Base-by-base conservation (phyloP, 2,888 invertebrate genomes). In the Suillia variegata region DNA sequence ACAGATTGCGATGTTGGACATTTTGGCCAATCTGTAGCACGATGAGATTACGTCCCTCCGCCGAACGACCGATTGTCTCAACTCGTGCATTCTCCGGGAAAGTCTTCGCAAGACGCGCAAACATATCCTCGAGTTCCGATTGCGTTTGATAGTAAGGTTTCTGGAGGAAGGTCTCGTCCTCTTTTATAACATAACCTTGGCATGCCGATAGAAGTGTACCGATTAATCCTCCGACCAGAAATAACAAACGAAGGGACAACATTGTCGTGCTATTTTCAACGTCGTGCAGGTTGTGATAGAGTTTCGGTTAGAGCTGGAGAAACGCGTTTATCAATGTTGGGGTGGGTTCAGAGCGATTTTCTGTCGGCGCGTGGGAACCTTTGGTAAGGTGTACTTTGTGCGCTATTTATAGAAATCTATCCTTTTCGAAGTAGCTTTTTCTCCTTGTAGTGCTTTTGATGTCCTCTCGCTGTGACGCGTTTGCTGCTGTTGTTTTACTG, bases 41-140 rank as follows among this genome's bases (percentile, higher is more conserved):
- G 84, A 93, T 87, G 59, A 99, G 82, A 64, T 93, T 89, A 13
- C 93, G 85, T 31, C 89, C 90, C 80, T 92, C 86, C 0, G 92
- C 89, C 0, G 95, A 94, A 75, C 91, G 88, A 0, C 99, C 99
- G 51, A 96, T 88, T 5, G 87, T 87, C 71, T 89, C 88, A 1
- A 91, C 83, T 68, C 87, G 88, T 1, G 88, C 90, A 54, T 92
- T 80, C 61, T 87, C 83, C 33, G 94, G 91, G 81, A 89, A 90
- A 0, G 85, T 84, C 38, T 83, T 77, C 66, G 86, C 86, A 26
- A 94, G 81, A 42, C 87, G 83, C 42, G 85, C 82, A 52, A 91
- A 87, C 54, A 90, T 78, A 64, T 85, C 84, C 42, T 88, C 86
- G 47, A 94, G 82, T 62, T 92, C 89, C 26, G 88, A 86, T 75